Percentiles rank a stretch among this genome's conserved stretches.
Evolutionary conservation across 2,113 vertebrate species (phyloP).

Genomic region (Syngnathus floridae): DNA sequence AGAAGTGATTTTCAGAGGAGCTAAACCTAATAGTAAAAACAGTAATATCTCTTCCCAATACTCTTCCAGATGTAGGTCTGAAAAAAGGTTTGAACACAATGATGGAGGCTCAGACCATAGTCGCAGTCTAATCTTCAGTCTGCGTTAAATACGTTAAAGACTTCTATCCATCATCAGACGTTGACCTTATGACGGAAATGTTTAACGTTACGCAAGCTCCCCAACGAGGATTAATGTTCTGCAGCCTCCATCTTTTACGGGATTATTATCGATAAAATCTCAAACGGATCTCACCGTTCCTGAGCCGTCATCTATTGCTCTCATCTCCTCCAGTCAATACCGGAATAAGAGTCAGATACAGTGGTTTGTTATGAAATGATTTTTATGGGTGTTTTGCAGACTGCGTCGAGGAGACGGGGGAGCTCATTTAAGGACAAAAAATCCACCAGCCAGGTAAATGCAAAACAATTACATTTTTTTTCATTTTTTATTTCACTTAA

Average conservation of each 20-base stretch:
- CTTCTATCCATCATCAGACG: conserved; percentile 24
- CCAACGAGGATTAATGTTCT: conserved; percentile 24
- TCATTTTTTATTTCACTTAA: neutral
- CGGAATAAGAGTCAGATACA: neutral
- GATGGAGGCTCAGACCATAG: conserved; percentile 6
- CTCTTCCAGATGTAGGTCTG: neutral
- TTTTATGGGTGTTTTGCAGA: conserved; percentile 71
- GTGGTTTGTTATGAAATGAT: neutral
- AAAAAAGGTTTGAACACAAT: conserved; percentile 2
- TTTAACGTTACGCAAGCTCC: conserved; percentile 29
- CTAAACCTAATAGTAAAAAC: neutral
- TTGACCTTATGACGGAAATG: conserved; percentile 32
- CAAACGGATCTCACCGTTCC: neutral
- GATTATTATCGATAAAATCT: conserved; percentile 7
- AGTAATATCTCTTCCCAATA: neutral
- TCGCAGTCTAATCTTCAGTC: conserved; percentile 15
- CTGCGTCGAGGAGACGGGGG: conserved; percentile 84
- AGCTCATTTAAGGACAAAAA: conserved; percentile 93
- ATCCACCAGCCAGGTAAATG: conserved; percentile 78
- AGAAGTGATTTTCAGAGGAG: neutral
- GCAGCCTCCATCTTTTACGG: neutral
- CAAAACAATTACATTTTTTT: neutral
- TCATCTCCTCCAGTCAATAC: neutral
- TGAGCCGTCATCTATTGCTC: neutral
- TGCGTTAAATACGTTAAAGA: conserved; percentile 21